These are phyloP conservation scores for Drosophila simulans DNA, from an alignment of 1,140 invertebrate genomes.

Conservation along the genomic window DNA sequence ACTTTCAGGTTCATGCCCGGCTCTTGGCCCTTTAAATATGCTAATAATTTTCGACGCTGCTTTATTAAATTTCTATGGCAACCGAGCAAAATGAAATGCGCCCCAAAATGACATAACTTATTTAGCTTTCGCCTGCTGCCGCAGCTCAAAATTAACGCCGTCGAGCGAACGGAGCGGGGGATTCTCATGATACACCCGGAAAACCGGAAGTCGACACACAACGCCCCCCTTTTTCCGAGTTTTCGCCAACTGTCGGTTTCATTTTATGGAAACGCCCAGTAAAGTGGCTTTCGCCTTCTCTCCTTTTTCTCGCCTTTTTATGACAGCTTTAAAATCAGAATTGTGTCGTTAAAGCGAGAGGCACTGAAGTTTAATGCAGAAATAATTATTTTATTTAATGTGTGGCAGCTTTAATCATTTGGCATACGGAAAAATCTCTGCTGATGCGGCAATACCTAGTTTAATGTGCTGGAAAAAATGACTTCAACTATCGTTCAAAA, in stretches of 20 bases:
- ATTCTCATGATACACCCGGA: conserved; percentile 3
- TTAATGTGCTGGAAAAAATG: conserved; percentile 16
- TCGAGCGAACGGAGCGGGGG: background rate
- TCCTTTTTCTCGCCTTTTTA: conserved; percentile 40
- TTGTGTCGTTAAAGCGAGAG: conserved; percentile 56
- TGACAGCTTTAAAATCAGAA: conserved; percentile 60
- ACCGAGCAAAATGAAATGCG: conserved; percentile 61
- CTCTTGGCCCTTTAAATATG: conserved; percentile 65
- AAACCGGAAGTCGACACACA: conserved; percentile 30
- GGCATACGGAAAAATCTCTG: background rate
- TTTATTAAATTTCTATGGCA: conserved; percentile 81
- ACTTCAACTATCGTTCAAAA: too few species aligned
- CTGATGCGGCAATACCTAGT: conserved; percentile 14
- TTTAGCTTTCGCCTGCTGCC: conserved; percentile 63
- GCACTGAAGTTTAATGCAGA: conserved; percentile 55
- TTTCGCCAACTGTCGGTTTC: conserved; percentile 17
- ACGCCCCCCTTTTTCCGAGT: conserved; percentile 8
- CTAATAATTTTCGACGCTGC: conserved; percentile 72
- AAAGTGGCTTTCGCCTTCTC: conserved; percentile 38
- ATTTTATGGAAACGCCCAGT: conserved; percentile 48
- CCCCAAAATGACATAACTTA: conserved; percentile 76
- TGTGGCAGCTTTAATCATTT: conserved; percentile 22
- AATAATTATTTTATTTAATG: conserved; percentile 62
- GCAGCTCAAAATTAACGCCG: conserved; percentile 64
- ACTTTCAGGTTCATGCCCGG: conserved; percentile 53